Percentiles rank a stretch among this genome's conserved stretches.
Conservation (phyloP, 2,888 invertebrate species). For the Ametastegia equiseti region DNA sequence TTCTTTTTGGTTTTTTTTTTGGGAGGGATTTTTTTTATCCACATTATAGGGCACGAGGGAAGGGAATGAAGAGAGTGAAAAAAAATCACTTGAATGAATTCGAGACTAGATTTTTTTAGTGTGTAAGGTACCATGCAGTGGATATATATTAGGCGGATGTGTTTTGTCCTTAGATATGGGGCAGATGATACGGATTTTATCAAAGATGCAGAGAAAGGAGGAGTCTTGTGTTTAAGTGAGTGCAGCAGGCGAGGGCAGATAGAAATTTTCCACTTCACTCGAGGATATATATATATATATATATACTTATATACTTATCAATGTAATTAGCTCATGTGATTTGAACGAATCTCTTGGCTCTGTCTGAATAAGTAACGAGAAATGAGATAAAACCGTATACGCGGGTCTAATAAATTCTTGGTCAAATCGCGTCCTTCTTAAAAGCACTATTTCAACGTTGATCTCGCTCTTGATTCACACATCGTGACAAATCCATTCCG, state of each 20-base stretch:
- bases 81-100: not conserved
- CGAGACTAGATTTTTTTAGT: too few species aligned
- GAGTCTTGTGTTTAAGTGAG: not conserved
- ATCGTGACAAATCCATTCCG: constrained; percentile 11
- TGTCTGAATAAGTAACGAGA: not conserved
- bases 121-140: too few species aligned
- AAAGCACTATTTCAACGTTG: not conserved
- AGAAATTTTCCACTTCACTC: constrained; percentile 27
- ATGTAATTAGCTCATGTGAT: constrained; percentile 35
- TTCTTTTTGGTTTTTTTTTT: not conserved
- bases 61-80: not conserved
- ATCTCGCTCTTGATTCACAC: not conserved
- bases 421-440: not conserved
- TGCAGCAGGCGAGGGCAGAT: too few species aligned
- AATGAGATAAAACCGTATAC: not conserved
- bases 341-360: not conserved
- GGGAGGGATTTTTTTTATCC: not conserved
- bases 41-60: not conserved
- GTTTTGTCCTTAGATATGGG: not conserved
- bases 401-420: constrained; percentile 14
- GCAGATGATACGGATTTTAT: not conserved
- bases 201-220: not conserved
- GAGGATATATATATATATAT: not conserved
- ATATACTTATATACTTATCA: constrained; percentile 4
- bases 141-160: not conserved